phyloP scores from a whole-genome alignment of 2,888 invertebrate species.

The Cynaeus angustus region DNA sequence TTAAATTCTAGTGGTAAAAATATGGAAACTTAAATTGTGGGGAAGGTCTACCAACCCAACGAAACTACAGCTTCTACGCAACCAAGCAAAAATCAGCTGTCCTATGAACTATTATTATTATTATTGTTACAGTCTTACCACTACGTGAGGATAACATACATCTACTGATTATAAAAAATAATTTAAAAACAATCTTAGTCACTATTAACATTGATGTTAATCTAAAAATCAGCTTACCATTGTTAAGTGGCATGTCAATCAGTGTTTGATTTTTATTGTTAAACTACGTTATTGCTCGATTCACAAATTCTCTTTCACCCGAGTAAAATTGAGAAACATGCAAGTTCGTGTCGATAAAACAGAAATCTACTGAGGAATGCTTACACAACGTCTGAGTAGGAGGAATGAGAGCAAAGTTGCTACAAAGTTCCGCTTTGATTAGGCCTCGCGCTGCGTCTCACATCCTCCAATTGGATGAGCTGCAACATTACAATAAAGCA shows the following conservation, averaged over 20 bases:
- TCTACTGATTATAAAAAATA: conserved; percentile 63
- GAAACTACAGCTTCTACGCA: conserved; percentile 42
- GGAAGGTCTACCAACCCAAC: conserved; percentile 33
- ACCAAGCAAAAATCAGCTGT: conserved; percentile 39
- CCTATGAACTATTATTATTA: conserved; percentile 36
- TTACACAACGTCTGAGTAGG: conserved; percentile 34
- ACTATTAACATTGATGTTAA: conserved; percentile 59
- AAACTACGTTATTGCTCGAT: conserved; percentile 53
- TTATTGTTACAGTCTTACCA: conserved; percentile 47
- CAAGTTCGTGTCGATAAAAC: conserved; percentile 36
- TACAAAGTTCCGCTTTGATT: conserved; percentile 67
- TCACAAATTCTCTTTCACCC: conserved; percentile 18
- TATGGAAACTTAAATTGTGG: conserved; percentile 10
- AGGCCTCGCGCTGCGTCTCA: conserved; percentile 65
- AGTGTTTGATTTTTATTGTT: conserved; percentile 53
- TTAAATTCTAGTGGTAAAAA: conserved; percentile 27
- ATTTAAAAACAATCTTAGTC: conserved; percentile 63
- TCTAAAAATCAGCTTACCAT: conserved; percentile 36
- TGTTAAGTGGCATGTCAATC: conserved; percentile 39
- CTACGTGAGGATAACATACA: conserved; percentile 49
- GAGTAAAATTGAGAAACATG: conserved; percentile 40
- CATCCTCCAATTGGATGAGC: conserved; percentile 83
- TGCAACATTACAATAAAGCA: conserved; percentile 64
- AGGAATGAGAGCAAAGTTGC: conserved; percentile 50
- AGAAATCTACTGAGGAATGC: conserved; percentile 34